Evolutionary conservation across 1,140 invertebrate species (phyloP).

Genomic region (Drosophila micromelanica): DNA sequence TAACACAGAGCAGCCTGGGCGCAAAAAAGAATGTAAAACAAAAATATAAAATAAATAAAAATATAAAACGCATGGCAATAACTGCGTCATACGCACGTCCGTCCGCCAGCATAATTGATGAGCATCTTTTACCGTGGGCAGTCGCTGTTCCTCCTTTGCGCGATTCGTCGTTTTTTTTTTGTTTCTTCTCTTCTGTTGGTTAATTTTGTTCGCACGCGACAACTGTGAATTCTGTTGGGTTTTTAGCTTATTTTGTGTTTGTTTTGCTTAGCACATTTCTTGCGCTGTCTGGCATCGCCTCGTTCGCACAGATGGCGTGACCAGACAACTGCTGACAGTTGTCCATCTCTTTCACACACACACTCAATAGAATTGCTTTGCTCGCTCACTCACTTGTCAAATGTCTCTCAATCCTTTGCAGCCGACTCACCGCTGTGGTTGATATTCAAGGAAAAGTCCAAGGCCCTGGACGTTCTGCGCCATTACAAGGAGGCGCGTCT

Average conservation of each 20-base stretch:
- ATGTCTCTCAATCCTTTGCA: constrained; percentile 20
- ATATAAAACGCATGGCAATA: constrained; percentile 43
- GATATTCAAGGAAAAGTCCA: constrained; percentile 89
- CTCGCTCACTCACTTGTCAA: not conserved
- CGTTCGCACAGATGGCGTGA: constrained; percentile 62
- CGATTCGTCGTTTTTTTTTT: constrained; percentile 7
- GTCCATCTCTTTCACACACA: constrained; percentile 17
- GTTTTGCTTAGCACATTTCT: constrained; percentile 70
- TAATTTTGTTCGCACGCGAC: constrained; percentile 1
- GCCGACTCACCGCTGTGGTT: constrained; percentile 72
- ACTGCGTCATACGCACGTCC: constrained; percentile 61
- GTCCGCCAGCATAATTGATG: constrained; percentile 4
- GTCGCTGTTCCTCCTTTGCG: constrained; percentile 11
- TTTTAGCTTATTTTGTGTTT: constrained; percentile 33
- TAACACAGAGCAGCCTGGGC: constrained; percentile 4
- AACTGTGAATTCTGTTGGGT: constrained; percentile 1
- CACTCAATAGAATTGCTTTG: not conserved
- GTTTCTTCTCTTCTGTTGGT: not conserved
- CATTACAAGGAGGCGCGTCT: constrained; percentile 90
- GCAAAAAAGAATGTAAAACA: not conserved
- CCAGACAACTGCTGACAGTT: constrained; percentile 36
- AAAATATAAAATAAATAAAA: not conserved
- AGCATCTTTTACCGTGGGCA: not conserved
- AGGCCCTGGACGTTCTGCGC: constrained; percentile 90
- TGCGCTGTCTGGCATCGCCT: constrained; percentile 30